Evolutionary conservation across 2,113 vertebrate species (phyloP).

Genomic region (Pomatorhinus ruficollis): DNA sequence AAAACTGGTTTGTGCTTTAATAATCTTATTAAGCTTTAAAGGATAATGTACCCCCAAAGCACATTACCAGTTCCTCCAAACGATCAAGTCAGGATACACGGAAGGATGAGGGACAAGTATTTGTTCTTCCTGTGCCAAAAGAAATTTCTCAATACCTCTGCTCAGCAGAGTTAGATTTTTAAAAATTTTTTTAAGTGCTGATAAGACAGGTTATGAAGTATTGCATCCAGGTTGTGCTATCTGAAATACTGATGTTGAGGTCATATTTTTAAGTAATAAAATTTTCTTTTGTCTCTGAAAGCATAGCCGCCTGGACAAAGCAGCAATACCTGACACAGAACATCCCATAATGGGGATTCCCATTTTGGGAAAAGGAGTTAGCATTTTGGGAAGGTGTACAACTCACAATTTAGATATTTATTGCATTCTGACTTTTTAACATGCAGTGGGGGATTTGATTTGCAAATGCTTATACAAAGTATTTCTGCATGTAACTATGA

Average conservation of each 20-base stretch:
- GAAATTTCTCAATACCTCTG: neutral
- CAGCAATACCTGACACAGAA: neutral
- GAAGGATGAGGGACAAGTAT: neutral
- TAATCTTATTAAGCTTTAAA: neutral
- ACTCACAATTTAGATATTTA: neutral
- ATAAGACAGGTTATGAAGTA: neutral
- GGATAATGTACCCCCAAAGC: neutral
- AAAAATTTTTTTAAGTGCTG: neutral
- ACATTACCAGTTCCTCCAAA: neutral
- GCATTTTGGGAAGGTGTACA: neutral
- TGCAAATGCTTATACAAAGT: neutral
- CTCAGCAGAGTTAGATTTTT: neutral
- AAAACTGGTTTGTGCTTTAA: neutral
- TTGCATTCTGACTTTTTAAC: neutral
- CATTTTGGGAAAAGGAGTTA: neutral
- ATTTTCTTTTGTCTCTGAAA: neutral
- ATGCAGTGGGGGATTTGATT: neutral
- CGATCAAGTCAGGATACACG: neutral
- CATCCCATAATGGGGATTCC: neutral
- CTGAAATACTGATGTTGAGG: neutral
- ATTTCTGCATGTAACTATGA: neutral
- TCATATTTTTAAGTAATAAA: neutral
- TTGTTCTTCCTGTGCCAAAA: neutral
- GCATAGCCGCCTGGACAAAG: neutral
- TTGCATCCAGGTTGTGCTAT: neutral